Evolutionary conservation across 2,113 vertebrate species (phyloP), one percentile per base, ranked within the genome.

Genomic region (Poeciliopsis turrubarensis): DNA sequence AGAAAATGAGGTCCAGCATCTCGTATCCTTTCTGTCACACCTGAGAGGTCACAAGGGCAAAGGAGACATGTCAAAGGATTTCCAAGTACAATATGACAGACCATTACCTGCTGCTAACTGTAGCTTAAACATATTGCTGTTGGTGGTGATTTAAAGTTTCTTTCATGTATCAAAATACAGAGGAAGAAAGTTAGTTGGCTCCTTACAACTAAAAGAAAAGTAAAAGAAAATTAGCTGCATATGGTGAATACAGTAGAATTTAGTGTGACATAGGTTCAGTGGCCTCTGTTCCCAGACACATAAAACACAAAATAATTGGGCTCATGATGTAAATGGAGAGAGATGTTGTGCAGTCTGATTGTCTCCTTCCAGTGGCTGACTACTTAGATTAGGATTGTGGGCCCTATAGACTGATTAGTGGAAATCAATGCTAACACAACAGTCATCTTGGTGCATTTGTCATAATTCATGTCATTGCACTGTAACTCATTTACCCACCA

Each of bases 351-450:
- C 76, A 78, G 75, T 22, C 72, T 74, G 78, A 65, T 73, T 76
- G 86, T 83, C 83, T 82, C 60, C 82, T 89, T 83, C 84, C 86
- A 81, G 30, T 57, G 57, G 72, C 65, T 54, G 17, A 85, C 30
- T 72, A 77, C 75, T 79, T 79, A 78, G 60, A 80, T 82, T 65
- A 73, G 65, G 41, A 70, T 57, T 57, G 70, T 29, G 47, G 60
- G 26, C 19, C n/a, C 72, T 74, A 39, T 67, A 85, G 77, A 68
- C 77, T 80, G 72, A 83, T 86, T 75, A 86, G 68, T 70, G 37
- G 34, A n/a, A 86, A 87, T 86, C 82, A 72, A 86, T 83, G 78
- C 81, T 75, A 87, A 85, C 73, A 63, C 82, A 86, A 79, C 81
- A 62, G 64, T 44, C 70, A 30, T 60, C 70, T 54, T 68, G 73